Percentiles rank a stretch among this genome's conserved stretches.
Conservation (phyloP, 2,888 invertebrate species). For the Branchellion lobata region DNA sequence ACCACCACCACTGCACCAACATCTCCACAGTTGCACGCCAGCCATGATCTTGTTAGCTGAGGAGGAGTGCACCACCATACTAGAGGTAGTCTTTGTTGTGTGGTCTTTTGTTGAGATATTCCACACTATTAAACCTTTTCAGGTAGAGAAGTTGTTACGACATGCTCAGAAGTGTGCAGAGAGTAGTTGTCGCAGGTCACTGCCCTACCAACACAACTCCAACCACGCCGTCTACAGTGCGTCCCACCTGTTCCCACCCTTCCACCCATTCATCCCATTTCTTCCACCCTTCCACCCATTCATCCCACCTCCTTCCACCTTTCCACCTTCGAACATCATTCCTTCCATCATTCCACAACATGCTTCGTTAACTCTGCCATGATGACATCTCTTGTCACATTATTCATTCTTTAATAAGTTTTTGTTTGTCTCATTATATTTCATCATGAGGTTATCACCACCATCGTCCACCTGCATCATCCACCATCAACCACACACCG, state of each 20-base stretch:
- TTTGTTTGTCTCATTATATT: too few relatives aligned
- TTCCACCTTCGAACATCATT: neutral
- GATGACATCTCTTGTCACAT: too few relatives aligned
- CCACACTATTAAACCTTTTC: conserved; percentile 25
- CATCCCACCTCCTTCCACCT: neutral
- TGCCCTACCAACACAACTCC: conserved; percentile 75
- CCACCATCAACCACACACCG: too few relatives aligned
- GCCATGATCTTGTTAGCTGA: conserved; percentile 92
- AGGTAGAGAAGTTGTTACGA: conserved; percentile 77
- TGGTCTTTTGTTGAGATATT: neutral
- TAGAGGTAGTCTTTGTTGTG: conserved; percentile 66
- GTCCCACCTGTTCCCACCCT: conserved; percentile 50
- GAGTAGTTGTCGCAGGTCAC: conserved; percentile 75
- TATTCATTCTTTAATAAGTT: too few relatives aligned
- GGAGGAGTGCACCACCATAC: conserved; percentile 89
- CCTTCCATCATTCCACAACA: neutral
- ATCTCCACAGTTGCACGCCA: conserved; percentile 73
- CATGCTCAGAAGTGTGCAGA: conserved; percentile 83
- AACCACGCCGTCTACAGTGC: conserved; percentile 75
- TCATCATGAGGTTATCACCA: too few relatives aligned
- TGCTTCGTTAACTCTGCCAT: too few relatives aligned
- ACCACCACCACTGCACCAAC: too few relatives aligned
- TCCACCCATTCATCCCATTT: too few relatives aligned
- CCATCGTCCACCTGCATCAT: too few relatives aligned
- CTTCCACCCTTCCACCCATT: too few relatives aligned